Evolutionary conservation across 2,797 vertebrate species (phyloP).

Genomic region (Thripadectes ignobilis): DNA sequence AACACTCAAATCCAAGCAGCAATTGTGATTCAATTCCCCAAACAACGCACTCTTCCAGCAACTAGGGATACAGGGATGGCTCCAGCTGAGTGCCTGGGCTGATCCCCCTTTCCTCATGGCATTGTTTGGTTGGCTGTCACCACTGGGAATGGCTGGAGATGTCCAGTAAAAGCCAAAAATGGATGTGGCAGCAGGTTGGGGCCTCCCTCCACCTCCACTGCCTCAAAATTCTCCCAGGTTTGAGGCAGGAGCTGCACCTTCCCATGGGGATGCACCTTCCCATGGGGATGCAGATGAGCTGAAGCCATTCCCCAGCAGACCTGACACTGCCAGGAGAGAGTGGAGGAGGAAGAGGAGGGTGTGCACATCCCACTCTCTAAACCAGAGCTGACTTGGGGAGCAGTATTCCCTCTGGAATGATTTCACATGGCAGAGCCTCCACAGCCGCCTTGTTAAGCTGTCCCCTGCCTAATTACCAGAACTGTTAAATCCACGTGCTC

Average conservation of each 20-base stretch:
- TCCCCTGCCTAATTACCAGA: not conserved
- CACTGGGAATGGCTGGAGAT: not conserved
- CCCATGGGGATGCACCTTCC: fast-evolving
- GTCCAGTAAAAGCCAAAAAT: not conserved
- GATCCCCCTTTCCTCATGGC: not conserved
- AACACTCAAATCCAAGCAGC: not conserved
- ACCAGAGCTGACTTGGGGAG: not conserved
- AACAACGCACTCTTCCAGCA: not conserved
- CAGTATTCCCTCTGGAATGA: not conserved
- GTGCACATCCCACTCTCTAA: fast-evolving
- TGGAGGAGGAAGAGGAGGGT: not conserved
- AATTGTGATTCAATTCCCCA: not conserved
- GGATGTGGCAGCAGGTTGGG: not conserved
- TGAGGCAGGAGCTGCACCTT: not conserved
- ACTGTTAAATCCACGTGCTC: not conserved
- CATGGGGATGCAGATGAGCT: fast-evolving
- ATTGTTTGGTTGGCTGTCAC: not conserved
- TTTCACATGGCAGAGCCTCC: not conserved
- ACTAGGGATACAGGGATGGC: fast-evolving
- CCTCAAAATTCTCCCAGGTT: not conserved
- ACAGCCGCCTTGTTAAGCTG: not conserved
- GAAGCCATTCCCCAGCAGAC: not conserved
- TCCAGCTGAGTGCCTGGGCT: not conserved
- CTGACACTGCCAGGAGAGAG: not conserved
- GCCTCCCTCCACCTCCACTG: fast-evolving